A percentile compares a stretch with the other conserved stretches of the same genome.
These are phyloP conservation scores for Acyrthosiphon pisum DNA, from an alignment of 1,140 invertebrate genomes.

Conservation along the genomic window DNA sequence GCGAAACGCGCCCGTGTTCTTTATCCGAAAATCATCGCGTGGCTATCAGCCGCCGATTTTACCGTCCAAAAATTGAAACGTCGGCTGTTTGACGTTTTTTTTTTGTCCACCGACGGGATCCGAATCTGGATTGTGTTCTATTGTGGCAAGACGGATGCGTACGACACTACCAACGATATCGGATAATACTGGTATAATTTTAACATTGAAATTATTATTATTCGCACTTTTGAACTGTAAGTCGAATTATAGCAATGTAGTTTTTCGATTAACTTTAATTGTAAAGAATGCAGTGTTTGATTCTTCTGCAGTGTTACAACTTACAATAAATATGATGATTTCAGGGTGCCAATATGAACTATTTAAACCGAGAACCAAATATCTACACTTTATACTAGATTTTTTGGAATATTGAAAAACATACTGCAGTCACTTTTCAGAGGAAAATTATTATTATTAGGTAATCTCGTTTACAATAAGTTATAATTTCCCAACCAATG, in stretches of 20 bases:
- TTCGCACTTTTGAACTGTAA: background rate
- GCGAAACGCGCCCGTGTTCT: background rate
- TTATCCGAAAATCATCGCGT: background rate
- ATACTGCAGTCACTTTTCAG: background rate
- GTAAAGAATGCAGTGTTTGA: background rate
- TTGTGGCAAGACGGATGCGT: background rate
- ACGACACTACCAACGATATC: background rate
- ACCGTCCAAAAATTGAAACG: background rate
- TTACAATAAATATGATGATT: background rate
- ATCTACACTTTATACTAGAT: background rate
- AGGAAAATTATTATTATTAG: background rate
- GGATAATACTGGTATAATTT: background rate
- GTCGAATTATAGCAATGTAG: background rate
- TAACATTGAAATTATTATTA: background rate
- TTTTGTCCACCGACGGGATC: background rate
- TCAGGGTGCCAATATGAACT: background rate
- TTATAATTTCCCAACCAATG: background rate
- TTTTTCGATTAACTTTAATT: background rate
- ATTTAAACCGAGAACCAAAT: background rate
- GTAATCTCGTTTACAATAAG: background rate
- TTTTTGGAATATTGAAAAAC: background rate
- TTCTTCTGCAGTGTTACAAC: background rate
- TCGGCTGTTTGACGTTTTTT: background rate
- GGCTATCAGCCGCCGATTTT: background rate
- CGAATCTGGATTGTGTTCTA: background rate